Evolutionary conservation across 2,888 invertebrate genomes (phyloP), one percentile per base, ranked within the genome.

Genomic region (Neuroscelio doddi): DNA sequence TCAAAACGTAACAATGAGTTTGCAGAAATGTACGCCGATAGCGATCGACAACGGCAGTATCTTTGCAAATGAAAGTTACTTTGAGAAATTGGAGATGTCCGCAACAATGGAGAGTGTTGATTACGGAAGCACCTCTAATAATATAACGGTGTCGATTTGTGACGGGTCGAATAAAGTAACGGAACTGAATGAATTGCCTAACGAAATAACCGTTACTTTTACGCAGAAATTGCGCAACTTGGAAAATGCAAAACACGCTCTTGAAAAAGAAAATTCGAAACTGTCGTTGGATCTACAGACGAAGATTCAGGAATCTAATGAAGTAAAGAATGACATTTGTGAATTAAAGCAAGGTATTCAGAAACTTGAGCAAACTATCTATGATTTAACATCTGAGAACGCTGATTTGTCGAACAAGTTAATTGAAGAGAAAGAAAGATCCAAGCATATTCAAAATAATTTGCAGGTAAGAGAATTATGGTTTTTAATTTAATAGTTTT

Each of bases 311-410:
- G 79, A 81, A 57, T 64, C 72, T 12, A 74, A 77, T 3, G 83
- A 80, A 17, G 74, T 83, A 9, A 73, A 77, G 38, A 75, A 62
- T 12, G 76, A 73, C 16, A 62, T 83, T 24, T 63, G 52, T 9
- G 75, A 75, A 3, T 68, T 83, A n/a, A 81, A 75, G 57, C 50
- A 68, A 8, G 76, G 71, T 14, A 76, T 82, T 16, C 70, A 74
- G 34, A 70, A 71, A 12, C 64, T 84, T 7, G 64, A 80, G 15
- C 53, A 77, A 50, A 80, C 80, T 0, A 69, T 84, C 45, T 58
- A 62, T 39, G 34, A 72, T 9, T 61, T 83, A 10, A 81, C 74
- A 1, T 73, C 62, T 1, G 84, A 84, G 61, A 84, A 83, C 59
- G 72, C 72, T 39, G 78, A 79, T 7, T 57, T 81, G 47, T 66